These are phyloP conservation scores for Phyllostomus hastatus DNA, from an alignment of 2,113 vertebrate genomes.

Conservation along the genomic window DNA sequence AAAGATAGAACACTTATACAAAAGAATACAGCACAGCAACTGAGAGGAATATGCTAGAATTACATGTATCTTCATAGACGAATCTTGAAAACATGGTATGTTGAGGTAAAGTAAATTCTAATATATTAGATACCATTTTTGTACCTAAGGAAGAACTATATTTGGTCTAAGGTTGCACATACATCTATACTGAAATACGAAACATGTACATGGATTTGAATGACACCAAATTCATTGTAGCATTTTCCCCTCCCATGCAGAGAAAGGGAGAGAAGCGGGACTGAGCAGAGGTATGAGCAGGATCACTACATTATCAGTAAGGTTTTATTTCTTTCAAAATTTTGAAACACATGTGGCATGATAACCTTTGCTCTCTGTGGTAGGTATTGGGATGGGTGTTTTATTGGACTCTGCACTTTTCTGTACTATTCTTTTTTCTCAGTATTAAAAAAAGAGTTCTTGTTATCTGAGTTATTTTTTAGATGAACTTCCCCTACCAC, in stretches of 20 bases:
- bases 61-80: background rate
- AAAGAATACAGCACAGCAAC: background rate
- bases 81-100: background rate
- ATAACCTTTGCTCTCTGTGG: background rate
- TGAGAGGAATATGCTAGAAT: background rate
- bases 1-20: background rate
- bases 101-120: background rate
- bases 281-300: background rate
- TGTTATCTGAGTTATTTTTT: background rate
- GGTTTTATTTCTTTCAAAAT: background rate
- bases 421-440: background rate
- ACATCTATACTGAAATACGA: background rate
- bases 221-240: too few relatives aligned
- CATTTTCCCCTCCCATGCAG: background rate
- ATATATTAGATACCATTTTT: background rate
- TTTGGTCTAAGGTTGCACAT: too few relatives aligned
- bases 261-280: background rate
- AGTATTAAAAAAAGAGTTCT: background rate
- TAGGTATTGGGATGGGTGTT: background rate
- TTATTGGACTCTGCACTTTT: background rate
- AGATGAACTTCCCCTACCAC: background rate
- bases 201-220: accelerated
- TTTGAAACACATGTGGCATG: background rate
- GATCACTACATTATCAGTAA: background rate
- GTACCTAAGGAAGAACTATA: background rate